phyloP scores from a whole-genome alignment of 2,888 invertebrate genomes.

The Itoplectis maculator region DNA sequence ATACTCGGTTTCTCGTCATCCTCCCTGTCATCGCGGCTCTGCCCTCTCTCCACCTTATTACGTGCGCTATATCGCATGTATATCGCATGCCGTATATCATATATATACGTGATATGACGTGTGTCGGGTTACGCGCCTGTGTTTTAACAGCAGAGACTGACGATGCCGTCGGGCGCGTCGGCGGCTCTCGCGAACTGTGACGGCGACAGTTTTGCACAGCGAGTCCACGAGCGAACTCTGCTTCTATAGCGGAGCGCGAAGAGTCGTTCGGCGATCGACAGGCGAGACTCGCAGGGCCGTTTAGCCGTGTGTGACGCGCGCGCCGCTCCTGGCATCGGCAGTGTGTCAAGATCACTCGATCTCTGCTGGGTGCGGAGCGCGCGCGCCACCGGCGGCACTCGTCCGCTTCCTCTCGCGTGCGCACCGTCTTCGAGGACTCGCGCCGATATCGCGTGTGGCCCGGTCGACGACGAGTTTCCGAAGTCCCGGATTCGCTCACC shows the following conservation, averaged over 20 bases:
- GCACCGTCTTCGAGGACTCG: constrained; percentile 53
- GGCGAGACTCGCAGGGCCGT: constrained; percentile 68
- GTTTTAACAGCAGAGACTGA: too few species aligned
- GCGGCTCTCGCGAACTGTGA: neutral
- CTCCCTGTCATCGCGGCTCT: too few species aligned
- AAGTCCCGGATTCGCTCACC: constrained; percentile 36
- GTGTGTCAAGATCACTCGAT: constrained; percentile 81
- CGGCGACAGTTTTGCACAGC: neutral
- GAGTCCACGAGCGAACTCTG: neutral
- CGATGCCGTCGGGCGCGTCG: too few species aligned
- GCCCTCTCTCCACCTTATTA: too few species aligned
- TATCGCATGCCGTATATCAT: too few species aligned
- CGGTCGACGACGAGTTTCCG: constrained; percentile 21
- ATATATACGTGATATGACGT: too few species aligned
- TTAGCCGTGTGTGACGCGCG: constrained; percentile 75
- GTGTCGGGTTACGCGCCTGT: too few species aligned
- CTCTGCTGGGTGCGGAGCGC: constrained; percentile 59
- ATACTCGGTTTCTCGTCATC: too few species aligned
- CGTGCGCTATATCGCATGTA: too few species aligned
- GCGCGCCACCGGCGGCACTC: constrained; percentile 38
- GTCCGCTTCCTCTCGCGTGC: constrained; percentile 63
- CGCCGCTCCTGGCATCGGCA: constrained; percentile 75
- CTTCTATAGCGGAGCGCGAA: neutral
- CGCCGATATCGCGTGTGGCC: constrained; percentile 38
- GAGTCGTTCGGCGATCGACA: constrained; percentile 48